Conservation (phyloP, 2,888 invertebrate genomes). For the Tetranychus piercei region DNA sequence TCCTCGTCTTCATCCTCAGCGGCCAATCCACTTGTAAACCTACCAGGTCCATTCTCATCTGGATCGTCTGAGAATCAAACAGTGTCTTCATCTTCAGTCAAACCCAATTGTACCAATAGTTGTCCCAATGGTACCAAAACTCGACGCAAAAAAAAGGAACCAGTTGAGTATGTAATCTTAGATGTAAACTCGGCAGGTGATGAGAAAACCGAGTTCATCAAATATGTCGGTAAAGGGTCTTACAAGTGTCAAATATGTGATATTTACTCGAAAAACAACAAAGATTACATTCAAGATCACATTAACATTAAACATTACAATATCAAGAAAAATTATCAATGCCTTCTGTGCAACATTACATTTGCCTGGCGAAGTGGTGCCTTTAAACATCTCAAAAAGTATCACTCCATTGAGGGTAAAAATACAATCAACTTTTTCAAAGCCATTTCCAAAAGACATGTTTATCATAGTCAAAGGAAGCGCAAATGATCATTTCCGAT, state of each 20-base stretch:
- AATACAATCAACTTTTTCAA: constrained; percentile 2
- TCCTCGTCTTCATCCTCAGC: too few species aligned
- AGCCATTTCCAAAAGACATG: neutral
- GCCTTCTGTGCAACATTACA: neutral
- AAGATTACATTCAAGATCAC: constrained; percentile 10
- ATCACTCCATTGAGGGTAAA: constrained; percentile 6
- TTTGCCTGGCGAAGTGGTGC: constrained; percentile 7
- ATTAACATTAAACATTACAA: constrained; percentile 7
- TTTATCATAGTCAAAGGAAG: neutral
- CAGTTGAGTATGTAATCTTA: neutral
- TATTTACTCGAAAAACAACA: constrained; percentile 8
- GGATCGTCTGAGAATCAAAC: neutral
- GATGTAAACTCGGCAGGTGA: constrained; percentile 1
- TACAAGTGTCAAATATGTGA: constrained; percentile 10
- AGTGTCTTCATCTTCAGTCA: neutral
- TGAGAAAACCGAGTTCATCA: constrained; percentile 10
- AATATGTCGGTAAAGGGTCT: constrained; percentile 5
- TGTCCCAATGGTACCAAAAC: neutral
- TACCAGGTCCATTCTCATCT: neutral
- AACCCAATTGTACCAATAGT: neutral
- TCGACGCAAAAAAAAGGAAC: neutral
- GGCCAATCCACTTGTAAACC: too few species aligned
- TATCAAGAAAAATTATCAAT: constrained; percentile 10
- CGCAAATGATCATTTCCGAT: neutral
- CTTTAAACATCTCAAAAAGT: constrained; percentile 9